Evolutionary conservation across 1,140 invertebrate genomes (phyloP).

Genomic region (Cataglyphis hispanica): DNA sequence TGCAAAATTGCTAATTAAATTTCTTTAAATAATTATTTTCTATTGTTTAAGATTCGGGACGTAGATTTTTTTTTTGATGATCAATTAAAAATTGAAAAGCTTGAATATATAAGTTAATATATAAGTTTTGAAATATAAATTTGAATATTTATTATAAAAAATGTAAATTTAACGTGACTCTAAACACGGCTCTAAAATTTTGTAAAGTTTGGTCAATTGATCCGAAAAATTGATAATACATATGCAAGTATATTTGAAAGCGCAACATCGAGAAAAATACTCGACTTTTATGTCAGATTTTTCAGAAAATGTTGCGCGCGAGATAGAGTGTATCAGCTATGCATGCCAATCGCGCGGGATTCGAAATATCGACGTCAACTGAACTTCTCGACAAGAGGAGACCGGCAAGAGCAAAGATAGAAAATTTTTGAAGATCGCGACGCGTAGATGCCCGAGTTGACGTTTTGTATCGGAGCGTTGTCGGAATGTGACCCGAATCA

Average conservation of each 20-base stretch:
- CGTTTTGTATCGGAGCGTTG: constrained; percentile 44
- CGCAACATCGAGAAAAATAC: constrained; percentile 31
- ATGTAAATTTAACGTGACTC: neutral
- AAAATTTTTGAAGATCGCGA: constrained; percentile 56
- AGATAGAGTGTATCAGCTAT: neutral
- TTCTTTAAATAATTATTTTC: neutral
- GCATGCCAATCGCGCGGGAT: constrained; percentile 33
- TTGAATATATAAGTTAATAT: too few species aligned
- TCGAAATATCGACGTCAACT: constrained; percentile 46
- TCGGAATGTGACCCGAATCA: constrained; percentile 58
- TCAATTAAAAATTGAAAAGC: too few species aligned
- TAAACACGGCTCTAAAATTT: neutral
- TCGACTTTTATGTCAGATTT: constrained; percentile 43
- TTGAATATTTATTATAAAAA: constrained; percentile 4
- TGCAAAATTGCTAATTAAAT: neutral
- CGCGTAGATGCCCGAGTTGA: constrained; percentile 16
- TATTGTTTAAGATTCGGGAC: neutral
- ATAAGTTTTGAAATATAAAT: too few species aligned
- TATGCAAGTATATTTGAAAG: constrained; percentile 15
- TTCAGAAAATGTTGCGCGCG: constrained; percentile 43
- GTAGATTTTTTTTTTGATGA: too few species aligned
- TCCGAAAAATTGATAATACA: constrained; percentile 15
- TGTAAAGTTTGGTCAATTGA: neutral
- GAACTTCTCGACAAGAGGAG: constrained; percentile 48
- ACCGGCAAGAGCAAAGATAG: constrained; percentile 40